These are phyloP conservation scores for Torymus texanus DNA, from an alignment of 2,888 invertebrate species.

Conservation along the genomic window DNA sequence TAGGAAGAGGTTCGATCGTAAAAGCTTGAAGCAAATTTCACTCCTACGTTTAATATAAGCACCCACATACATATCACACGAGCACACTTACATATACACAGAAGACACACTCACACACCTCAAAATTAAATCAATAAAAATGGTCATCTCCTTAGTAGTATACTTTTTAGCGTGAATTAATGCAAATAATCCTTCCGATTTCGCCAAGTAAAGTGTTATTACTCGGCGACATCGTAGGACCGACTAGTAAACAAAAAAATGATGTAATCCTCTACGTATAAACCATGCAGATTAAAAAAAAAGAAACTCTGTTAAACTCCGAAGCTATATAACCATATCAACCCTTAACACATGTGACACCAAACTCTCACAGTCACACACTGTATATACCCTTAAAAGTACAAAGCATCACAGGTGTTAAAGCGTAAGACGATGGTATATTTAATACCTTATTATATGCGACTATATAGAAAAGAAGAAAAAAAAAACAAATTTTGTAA, in stretches of 20 bases:
- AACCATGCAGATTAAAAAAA: background rate
- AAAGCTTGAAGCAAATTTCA: conserved; percentile 32
- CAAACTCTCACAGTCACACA: no score
- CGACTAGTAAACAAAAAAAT: no score
- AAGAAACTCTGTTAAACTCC: background rate
- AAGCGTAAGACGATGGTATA: background rate
- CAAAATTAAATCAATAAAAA: conserved; percentile 21
- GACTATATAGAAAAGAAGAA: no score
- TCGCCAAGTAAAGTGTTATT: background rate
- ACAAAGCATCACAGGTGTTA: conserved; percentile 36
- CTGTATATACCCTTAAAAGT: background rate
- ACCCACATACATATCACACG: conserved; percentile 21
- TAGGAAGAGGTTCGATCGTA: background rate
- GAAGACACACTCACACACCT: background rate
- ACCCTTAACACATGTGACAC: no score
- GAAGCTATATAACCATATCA: no score
- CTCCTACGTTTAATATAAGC: conserved; percentile 13
- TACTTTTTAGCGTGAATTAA: no score
- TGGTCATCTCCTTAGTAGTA: no score
- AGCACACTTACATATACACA: conserved; percentile 8
- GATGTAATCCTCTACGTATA: no score
- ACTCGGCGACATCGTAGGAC: background rate
- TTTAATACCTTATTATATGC: background rate
- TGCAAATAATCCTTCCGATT: no score
- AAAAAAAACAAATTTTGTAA: background rate